Base-by-base conservation (phyloP, 2,797 vertebrate genomes). In the Pangasius mekongensis region DNA sequence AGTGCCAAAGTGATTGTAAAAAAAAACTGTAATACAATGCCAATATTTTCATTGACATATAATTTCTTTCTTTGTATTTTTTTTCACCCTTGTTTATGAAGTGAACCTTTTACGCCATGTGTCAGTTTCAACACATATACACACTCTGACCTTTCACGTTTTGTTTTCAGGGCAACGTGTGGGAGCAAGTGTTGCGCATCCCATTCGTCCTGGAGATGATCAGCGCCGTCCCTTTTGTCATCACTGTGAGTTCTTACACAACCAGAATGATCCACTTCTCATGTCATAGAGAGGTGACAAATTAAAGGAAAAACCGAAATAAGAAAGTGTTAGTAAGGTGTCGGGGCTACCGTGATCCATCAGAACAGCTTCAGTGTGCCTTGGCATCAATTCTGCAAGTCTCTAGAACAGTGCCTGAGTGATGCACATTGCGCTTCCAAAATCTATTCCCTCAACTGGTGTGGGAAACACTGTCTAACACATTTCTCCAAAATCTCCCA, bases 121-220 rank as follows among this genome's bases (percentile, higher is more conserved):
- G 18, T 58, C 5, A 58, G 18, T 24, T 60, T 60, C 58, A 60
- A 8, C 20, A 76, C 43, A 47, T 3, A 24, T 5, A 10, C 39
- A 6, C 10, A n/a, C 52, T 18, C 87, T 89, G 62, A 90, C 80
- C 76, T n/a, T 18, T 54, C 36, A 33, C 73, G 3, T 73, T 22
- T 78, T 93, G 94, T 95, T 95, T 95, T 93, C 94, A 97, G 97
- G 97, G 97, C 69, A 97, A 97, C 93, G 94, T 97, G 90, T 97
- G 97, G 96, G 97, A 97, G 94, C 97, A 97, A 93, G 95, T 97
- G 66, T 93, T 97, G 84, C 95, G 96, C 74, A 94, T 97, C 85
- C 95, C 97, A 2, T 97, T 97, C 91, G 96, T 97, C 92, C 93
- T 97, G 93, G 97, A 97, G 93, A 97, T 97, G 96, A 96, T 97